These are phyloP conservation scores for Cataglyphis cursor DNA, from an alignment of 2,888 invertebrate genomes.

Conservation along the genomic window DNA sequence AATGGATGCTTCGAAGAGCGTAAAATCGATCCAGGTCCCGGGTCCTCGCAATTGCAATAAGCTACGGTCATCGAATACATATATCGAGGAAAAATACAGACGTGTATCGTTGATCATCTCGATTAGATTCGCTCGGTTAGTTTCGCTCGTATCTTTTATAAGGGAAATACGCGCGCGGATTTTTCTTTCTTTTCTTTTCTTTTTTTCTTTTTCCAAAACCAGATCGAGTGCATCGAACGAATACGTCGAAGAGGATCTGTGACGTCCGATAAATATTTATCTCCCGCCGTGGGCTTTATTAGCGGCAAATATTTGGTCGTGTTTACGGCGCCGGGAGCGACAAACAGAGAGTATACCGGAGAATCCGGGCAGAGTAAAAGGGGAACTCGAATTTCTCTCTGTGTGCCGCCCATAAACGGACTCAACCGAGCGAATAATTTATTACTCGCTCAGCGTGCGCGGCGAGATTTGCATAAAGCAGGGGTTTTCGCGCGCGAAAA, in stretches of 20 bases:
- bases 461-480: slow-evolving; percentile 80
- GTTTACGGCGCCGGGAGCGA: slow-evolving; percentile 75
- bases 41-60: neutral
- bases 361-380: neutral
- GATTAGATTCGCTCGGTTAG: neutral
- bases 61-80: neutral
- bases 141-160: slow-evolving; percentile 19
- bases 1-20: slow-evolving; percentile 5
- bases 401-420: slow-evolving; percentile 73
- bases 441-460: slow-evolving; percentile 72
- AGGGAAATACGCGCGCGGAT: slow-evolving; percentile 1
- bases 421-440: slow-evolving; percentile 78
- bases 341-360: slow-evolving; percentile 70
- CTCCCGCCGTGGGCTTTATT: slow-evolving; percentile 72
- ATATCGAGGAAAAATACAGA: neutral
- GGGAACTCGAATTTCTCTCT: slow-evolving; percentile 57
- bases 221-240: slow-evolving; percentile 46
- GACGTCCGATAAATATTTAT: slow-evolving; percentile 76
- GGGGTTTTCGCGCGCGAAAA: slow-evolving; percentile 76
- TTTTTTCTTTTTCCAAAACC: slow-evolving; percentile 37
- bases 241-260: slow-evolving; percentile 59
- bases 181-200: no score
- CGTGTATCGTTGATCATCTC: neutral
- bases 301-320: slow-evolving; percentile 77
- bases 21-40: slow-evolving; percentile 29